Evolutionary conservation across 2,888 invertebrate genomes (phyloP), one percentile per base, ranked within the genome.

Genomic region (Lycia hirtaria): DNA sequence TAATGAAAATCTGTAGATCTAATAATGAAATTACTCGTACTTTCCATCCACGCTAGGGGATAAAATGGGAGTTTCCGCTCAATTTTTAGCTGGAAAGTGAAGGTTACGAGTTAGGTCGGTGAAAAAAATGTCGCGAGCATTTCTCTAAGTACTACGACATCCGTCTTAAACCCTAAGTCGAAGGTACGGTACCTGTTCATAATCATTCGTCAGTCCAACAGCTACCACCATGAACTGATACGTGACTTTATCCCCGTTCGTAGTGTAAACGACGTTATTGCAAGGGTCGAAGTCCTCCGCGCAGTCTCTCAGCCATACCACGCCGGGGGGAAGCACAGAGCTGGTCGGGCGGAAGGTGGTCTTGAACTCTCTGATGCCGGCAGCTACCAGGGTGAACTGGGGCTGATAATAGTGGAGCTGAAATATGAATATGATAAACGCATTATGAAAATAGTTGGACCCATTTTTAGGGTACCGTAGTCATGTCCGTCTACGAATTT

Each of bases 371-470:
- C 95, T 96, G 70, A 97, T 93, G 0, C 98, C 98, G 2, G 96
- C 98, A 0, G 98, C 98, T 49, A 99, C 94, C 50, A 99, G 87
- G 0, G 99, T 98, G 87, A 98, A 98, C 81, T 97, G 93, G 0
- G 99, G 97, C 85, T 99, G 99, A 85, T 99, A 98, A 85, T 97
- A 99, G 85, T 99, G 98, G 56, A 91, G 85, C 96, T 96, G 71
- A 10, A 63, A 60, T 24, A 26, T n/a, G n/a, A n/a, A n/a, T n/a
- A n/a, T n/a, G n/a, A n/a, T n/a, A n/a, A n/a, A n/a, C n/a, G n/a
- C n/a, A n/a, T n/a, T n/a, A n/a, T n/a, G n/a, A n/a, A n/a, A n/a
- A n/a, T n/a, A n/a, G n/a, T n/a, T n/a, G n/a, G n/a, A n/a, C n/a
- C n/a, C n/a, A n/a, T n/a, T n/a, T n/a, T n/a, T n/a, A n/a, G n/a